A percentile compares a stretch with the other conserved stretches of the same genome.
Evolutionary conservation across 2,888 invertebrate species (phyloP).

Genomic region (Nymphalis polychloros): DNA sequence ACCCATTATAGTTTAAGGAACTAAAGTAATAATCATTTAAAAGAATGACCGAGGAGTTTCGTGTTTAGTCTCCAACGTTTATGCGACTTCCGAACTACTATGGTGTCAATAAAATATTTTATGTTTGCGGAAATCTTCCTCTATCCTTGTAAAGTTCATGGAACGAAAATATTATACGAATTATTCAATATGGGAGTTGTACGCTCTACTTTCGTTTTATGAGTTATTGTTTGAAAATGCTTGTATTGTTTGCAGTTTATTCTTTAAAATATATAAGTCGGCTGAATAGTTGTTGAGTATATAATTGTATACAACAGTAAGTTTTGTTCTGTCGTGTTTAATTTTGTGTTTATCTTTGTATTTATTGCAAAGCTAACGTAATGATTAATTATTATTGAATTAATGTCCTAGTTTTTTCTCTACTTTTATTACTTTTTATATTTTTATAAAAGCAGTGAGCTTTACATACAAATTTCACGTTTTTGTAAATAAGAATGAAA

Average conservation of each 20-base stretch:
- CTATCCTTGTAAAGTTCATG: constrained; percentile 21
- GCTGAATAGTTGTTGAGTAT: too few relatives aligned
- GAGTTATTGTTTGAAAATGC: constrained; percentile 1
- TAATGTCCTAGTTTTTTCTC: too few relatives aligned
- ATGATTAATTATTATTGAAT: too few relatives aligned
- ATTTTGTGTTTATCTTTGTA: too few relatives aligned
- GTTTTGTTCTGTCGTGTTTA: too few relatives aligned
- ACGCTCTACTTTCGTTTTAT: constrained; percentile 22
- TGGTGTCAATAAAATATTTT: constrained; percentile 34
- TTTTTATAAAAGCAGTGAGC: too few relatives aligned
- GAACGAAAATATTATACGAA: constrained; percentile 18
- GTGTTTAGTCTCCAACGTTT: constrained; percentile 19
- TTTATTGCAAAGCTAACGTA: too few relatives aligned
- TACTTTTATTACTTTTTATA: too few relatives aligned
- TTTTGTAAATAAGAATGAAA: too few relatives aligned
- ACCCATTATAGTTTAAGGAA: constrained; percentile 5
- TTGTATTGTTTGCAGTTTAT: neutral
- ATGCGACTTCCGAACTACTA: constrained; percentile 31
- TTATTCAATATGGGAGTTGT: constrained; percentile 27
- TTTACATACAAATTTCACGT: too few relatives aligned
- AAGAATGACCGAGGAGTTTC: constrained; percentile 9
- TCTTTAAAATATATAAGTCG: too few relatives aligned
- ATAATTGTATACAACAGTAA: too few relatives aligned
- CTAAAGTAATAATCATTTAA: constrained; percentile 14
- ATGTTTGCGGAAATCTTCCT: constrained; percentile 24